phyloP scores from a whole-genome alignment of 2,113 vertebrate genomes.

The Microcebus jonahi region DNA sequence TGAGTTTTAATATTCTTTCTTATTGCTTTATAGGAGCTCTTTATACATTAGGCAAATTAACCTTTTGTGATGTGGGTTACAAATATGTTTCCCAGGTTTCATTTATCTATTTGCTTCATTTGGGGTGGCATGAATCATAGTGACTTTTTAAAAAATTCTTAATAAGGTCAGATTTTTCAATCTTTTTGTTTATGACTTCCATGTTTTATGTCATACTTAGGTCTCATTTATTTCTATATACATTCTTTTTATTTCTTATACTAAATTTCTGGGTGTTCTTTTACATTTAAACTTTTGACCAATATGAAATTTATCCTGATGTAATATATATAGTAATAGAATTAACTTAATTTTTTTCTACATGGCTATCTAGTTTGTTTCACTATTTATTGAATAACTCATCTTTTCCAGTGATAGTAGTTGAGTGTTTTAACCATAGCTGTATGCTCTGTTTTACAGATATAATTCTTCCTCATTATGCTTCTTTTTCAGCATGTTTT shows the following conservation, averaged over 20 bases:
- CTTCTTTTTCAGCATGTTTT: neutral
- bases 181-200: too few relatives aligned
- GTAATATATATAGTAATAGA: neutral
- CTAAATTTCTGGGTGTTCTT: neutral
- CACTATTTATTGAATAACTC: neutral
- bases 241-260: neutral
- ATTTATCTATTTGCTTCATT: too few relatives aligned
- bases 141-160: too few relatives aligned
- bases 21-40: too few relatives aligned
- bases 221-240: too few relatives aligned
- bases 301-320: conserved; percentile 15
- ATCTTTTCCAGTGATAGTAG: neutral
- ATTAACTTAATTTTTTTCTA: neutral
- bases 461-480: neutral
- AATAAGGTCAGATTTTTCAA: too few relatives aligned
- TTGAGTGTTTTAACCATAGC: neutral
- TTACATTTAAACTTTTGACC: neutral
- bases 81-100: too few relatives aligned
- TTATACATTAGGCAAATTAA: too few relatives aligned
- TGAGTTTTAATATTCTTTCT: too few relatives aligned
- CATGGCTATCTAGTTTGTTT: neutral
- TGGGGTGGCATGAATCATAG: too few relatives aligned
- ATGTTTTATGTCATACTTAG: too few relatives aligned
- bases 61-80: too few relatives aligned
- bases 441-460: neutral